Base-by-base conservation (phyloP, 2,888 invertebrate species). In the Calephelis perditalis region DNA sequence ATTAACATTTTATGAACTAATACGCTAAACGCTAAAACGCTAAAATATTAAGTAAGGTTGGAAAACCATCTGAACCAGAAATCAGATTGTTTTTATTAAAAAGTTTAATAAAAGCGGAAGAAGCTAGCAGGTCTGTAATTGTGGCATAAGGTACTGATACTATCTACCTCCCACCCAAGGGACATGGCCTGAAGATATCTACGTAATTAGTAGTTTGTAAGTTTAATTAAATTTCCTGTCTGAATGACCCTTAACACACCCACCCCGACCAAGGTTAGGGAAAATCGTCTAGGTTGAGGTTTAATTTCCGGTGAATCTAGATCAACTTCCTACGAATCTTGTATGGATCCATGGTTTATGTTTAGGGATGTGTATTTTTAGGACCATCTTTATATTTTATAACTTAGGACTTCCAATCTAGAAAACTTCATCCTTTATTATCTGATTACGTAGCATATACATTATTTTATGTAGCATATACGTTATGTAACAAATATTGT, bases 251-350 rank as follows among this genome's bases (percentile, higher is more conserved):
- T 26, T 26, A 26, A 26, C 26, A 47, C 15, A 15, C 15, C 47
- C 15, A 15, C 47, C n/a, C 47, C 47, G 15, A 9, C n/a, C 47
- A 47, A 15, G 47, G 47, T 47, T 47, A 47, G 15, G 47, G 47
- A 47, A 47, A 47, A 47, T 47, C 47, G 47, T 15, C 47, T n/a
- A 47, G 47, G 15, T 4, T 15, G 47, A 15, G 15, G 47, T 47
- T 47, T 47, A 47, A 47, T 47, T 47, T 47, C 47, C 47, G 47
- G 47, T 9, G 47, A 47, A 47, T 47, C 47, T 47, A 47, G 47
- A 47, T 47, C 47, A 15, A 15, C 15, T 47, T 47, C 47, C 47
- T 47, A 15, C 15, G 15, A 47, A 47, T 47, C 47, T 47, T 47
- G 47, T 47, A 47, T 15, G 47, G 46, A 12, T 46, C 12, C 47